Conservation (phyloP, 92 coral and sea anemone species). For the Muricea muricata region DNA sequence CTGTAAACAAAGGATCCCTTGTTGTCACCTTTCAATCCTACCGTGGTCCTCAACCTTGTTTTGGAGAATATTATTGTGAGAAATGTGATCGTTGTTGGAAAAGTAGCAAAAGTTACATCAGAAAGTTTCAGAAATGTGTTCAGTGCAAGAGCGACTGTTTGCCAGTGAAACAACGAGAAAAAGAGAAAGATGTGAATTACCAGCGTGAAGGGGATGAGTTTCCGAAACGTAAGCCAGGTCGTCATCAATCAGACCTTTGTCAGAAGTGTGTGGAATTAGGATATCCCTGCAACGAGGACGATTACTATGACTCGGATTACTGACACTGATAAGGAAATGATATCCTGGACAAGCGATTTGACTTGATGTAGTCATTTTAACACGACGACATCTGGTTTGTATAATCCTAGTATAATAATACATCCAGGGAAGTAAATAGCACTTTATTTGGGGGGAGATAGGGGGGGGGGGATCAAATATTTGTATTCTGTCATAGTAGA, state of each 20-base stretch:
- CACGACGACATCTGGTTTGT: too few relatives aligned
- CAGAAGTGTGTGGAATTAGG: slow-evolving; percentile 42
- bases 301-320: neutral
- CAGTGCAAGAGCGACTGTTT: neutral
- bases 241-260: slow-evolving; percentile 37
- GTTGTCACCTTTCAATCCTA: slow-evolving; percentile 53
- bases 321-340: too few relatives aligned
- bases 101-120: neutral
- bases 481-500: too few relatives aligned
- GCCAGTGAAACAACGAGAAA: slow-evolving; percentile 45
- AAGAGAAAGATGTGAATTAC: slow-evolving; percentile 1
- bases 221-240: neutral
- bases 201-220: slow-evolving; percentile 2
- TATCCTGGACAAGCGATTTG: too few relatives aligned
- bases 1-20: slow-evolving; percentile 54
- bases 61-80: slow-evolving; percentile 50
- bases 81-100: slow-evolving; percentile 51
- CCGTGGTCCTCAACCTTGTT: slow-evolving; percentile 55
- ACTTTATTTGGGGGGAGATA: too few relatives aligned
- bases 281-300: slow-evolving; percentile 32
- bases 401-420: too few relatives aligned
- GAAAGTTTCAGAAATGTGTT: slow-evolving; percentile 21
- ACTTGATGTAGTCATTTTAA: too few relatives aligned
- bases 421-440: too few relatives aligned
- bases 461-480: too few relatives aligned